Evolutionary conservation across 2,113 vertebrate species (phyloP).

Genomic region (Kobus ellipsiprymnus): DNA sequence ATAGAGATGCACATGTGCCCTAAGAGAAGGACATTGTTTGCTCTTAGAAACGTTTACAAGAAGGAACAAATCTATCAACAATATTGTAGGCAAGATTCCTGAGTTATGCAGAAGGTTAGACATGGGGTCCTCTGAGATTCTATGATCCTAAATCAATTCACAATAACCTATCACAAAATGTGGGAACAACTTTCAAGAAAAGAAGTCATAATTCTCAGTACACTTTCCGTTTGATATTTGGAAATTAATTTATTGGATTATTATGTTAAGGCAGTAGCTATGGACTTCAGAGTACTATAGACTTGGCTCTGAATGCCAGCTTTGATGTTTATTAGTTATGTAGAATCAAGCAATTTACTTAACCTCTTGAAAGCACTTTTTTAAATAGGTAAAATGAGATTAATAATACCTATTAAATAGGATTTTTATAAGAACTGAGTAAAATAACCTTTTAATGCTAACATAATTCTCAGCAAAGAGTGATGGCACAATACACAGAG

Average conservation of each 20-base stretch:
- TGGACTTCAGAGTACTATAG: neutral
- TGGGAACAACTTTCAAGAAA: neutral
- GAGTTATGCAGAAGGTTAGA: neutral
- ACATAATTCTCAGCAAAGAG: neutral
- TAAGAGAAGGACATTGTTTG: neutral
- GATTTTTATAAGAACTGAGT: neutral
- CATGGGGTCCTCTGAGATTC: neutral
- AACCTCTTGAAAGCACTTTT: neutral
- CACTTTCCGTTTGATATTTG: neutral
- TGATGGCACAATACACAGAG: neutral
- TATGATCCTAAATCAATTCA: neutral
- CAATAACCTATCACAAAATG: neutral
- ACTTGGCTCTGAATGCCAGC: neutral
- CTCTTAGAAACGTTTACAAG: neutral
- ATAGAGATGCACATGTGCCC: neutral
- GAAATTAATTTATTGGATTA: neutral
- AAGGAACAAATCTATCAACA: neutral
- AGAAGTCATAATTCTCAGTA: neutral
- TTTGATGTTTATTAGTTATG: neutral
- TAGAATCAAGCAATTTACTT: neutral
- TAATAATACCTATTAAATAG: neutral
- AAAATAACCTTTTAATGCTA: slow-evolving; percentile 21
- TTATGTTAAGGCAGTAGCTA: neutral
- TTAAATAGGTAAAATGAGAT: neutral
- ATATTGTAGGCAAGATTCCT: neutral